Base-by-base conservation (phyloP, 92 coral and sea anemone species). In the Porites lobata region DNA sequence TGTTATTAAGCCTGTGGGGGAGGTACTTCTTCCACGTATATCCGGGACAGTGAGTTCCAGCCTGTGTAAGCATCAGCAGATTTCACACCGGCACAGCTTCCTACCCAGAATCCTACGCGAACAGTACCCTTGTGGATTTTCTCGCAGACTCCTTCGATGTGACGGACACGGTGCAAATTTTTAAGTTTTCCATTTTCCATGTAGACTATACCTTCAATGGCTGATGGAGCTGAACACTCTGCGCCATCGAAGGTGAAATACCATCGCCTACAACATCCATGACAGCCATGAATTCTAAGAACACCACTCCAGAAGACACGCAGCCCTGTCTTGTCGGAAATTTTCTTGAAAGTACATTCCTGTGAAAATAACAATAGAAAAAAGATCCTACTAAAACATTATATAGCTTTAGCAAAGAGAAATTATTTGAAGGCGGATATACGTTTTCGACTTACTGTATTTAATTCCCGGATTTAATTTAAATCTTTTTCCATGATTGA, bases 281-380 rank as follows among this genome's bases (percentile, higher is more conserved):
- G n/a, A n/a, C n/a, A n/a, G n/a, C n/a, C n/a, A n/a, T n/a, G n/a
- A n/a, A n/a, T n/a, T n/a, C n/a, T n/a, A n/a, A n/a, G n/a, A n/a
- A n/a, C n/a, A n/a, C n/a, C n/a, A n/a, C n/a, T n/a, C 13, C 8
- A 80, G 87, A 61, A 88, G 6, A 88, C 87, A 18, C 64, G 91
- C 19, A 88, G 76, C 3, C 32, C 72, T 0, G 86, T 81, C 0
- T 68, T 26, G 10, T 2, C 65, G 0, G 76, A 58, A 21, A 2
- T 81, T 70, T 83, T 83, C 26, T 19, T 26, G 54, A 83, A 83
- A 61, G 54, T 11, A 72, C 87, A 83, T 38, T 69, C 69, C 87
- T 83, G 56, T 9, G 43, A 7, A 72, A 12, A 72, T 17, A 2
- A 0, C n/a, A 43, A 9, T 6, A 11, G 9, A 43, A 43, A 1